A percentile compares a stretch with the other conserved stretches of the same genome.
phyloP scores from a whole-genome alignment of 2,113 vertebrate species.

The Eurypyga helias region DNA sequence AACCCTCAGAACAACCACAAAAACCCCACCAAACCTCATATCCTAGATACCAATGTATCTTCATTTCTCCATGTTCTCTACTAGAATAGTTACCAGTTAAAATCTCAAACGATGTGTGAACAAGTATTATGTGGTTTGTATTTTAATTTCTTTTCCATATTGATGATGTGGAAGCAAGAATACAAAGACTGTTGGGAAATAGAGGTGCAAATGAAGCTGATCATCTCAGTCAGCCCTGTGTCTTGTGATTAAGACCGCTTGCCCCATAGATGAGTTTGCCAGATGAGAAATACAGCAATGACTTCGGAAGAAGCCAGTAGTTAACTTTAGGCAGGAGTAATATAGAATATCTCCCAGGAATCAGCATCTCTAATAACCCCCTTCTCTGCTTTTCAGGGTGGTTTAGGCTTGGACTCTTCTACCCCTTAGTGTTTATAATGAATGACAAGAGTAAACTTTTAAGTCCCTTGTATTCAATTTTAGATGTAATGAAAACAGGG shows the following conservation, averaged over 20 bases:
- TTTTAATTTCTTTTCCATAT: neutral
- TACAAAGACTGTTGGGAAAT: neutral
- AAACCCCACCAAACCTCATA: neutral
- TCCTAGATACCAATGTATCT: rapidly evolving
- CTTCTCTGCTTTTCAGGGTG: neutral
- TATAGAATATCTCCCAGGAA: neutral
- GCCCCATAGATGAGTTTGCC: neutral
- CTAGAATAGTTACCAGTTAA: neutral
- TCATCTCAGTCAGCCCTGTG: neutral
- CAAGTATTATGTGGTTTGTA: neutral
- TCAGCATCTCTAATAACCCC: neutral
- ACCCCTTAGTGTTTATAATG: neutral
- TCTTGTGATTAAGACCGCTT: neutral
- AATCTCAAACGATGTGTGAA: neutral
- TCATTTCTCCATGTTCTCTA: neutral
- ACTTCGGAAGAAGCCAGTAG: neutral
- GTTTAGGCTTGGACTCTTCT: neutral
- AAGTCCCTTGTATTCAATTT: neutral
- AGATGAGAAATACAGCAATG: neutral
- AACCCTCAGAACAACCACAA: neutral
- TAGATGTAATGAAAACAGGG: neutral
- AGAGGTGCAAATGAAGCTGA: neutral
- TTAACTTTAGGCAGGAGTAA: neutral
- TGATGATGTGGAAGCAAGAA: neutral
- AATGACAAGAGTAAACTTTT: neutral